Evolutionary conservation across 1,140 invertebrate genomes (phyloP).

Genomic region (Cydia strobilella): DNA sequence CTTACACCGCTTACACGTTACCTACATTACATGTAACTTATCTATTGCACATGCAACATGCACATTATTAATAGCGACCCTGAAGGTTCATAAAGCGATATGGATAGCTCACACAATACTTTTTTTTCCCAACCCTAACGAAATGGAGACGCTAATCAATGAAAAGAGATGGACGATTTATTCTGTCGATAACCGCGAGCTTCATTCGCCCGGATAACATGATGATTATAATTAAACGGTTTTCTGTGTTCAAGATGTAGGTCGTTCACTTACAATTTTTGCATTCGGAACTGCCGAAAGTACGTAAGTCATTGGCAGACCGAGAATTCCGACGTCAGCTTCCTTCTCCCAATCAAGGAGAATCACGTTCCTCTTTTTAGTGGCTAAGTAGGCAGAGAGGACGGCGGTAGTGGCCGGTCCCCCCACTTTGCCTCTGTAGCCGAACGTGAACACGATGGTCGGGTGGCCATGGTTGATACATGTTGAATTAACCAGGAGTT

Average conservation of each 20-base stretch:
- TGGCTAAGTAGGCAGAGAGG: constrained; percentile 54
- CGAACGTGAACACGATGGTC: constrained; percentile 66
- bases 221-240: not conserved
- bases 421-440: constrained; percentile 53
- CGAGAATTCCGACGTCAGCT: constrained; percentile 57
- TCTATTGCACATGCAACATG: too few relatives aligned
- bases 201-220: not conserved
- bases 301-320: constrained; percentile 60
- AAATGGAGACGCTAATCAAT: too few relatives aligned
- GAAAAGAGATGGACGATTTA: too few relatives aligned
- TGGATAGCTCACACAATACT: too few relatives aligned
- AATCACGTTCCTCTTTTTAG: constrained; percentile 63
- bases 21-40: not conserved
- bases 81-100: too few relatives aligned
- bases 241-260: constrained; percentile 6
- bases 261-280: constrained; percentile 54
- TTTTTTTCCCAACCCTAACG: too few relatives aligned
- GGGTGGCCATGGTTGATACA: constrained; percentile 54
- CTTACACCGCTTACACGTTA: not conserved
- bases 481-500: constrained; percentile 42
- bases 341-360: constrained; percentile 70
- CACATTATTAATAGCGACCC: too few relatives aligned
- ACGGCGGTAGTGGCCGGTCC: constrained; percentile 67
- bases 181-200: too few relatives aligned
- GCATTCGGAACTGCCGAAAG: constrained; percentile 62